Conservation (phyloP, 2,797 vertebrate species). For the Knipowitschia caucasica region DNA sequence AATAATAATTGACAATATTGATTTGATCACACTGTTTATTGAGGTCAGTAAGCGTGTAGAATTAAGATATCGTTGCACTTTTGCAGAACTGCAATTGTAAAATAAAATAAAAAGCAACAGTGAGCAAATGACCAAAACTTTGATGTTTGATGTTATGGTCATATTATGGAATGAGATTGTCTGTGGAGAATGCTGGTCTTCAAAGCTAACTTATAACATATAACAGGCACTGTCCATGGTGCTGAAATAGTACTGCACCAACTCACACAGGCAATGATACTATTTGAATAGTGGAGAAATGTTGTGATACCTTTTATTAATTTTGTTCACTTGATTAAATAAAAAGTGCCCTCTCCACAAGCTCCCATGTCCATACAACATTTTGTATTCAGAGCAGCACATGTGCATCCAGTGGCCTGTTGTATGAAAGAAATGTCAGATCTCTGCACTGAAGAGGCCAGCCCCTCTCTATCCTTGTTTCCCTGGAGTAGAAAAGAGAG, state of each 20-base stretch:
- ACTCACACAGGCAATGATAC: conserved; percentile 13
- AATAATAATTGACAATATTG: too few relatives aligned
- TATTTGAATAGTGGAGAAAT: conserved; percentile 23
- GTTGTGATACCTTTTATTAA: conserved; percentile 1
- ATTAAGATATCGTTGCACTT: too few relatives aligned
- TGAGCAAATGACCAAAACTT: too few relatives aligned
- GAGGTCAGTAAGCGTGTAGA: too few relatives aligned
- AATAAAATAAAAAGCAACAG: too few relatives aligned
- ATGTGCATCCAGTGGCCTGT: conserved; percentile 35
- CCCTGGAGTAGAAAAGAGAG: conserved; percentile 47
- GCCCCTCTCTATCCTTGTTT: conserved; percentile 40
- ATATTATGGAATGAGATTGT: too few relatives aligned
- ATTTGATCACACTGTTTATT: too few relatives aligned
- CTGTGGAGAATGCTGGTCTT: too few relatives aligned
- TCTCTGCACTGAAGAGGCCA: conserved; percentile 46
- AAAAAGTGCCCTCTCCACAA: background rate
- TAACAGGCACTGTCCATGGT: conserved; percentile 43
- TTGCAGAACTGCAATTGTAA: too few relatives aligned
- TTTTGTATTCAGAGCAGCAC: conserved; percentile 21
- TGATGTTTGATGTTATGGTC: too few relatives aligned
- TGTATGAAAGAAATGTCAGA: conserved; percentile 51
- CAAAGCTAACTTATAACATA: too few relatives aligned
- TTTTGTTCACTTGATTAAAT: background rate
- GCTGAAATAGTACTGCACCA: conserved; percentile 41
- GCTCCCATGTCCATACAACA: background rate